Evolutionary conservation across 2,888 invertebrate species (phyloP).

Genomic region (Drosophila pegasa): DNA sequence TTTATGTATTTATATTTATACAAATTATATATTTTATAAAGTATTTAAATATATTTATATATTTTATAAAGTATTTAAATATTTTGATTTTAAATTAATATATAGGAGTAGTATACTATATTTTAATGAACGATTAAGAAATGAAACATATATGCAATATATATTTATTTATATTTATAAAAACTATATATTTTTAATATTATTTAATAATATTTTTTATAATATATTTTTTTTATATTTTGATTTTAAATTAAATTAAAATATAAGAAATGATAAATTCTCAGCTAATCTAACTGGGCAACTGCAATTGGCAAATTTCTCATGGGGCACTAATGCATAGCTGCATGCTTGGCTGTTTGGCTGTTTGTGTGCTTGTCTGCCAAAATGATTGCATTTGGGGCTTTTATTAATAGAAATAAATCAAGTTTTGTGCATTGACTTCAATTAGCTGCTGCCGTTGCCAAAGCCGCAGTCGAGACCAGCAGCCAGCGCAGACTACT

Average conservation of each 20-base stretch:
- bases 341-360: background rate
- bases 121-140: no score
- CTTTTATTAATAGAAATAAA: constrained; percentile 80
- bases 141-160: no score
- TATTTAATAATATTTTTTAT: background rate
- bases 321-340: constrained; percentile 27
- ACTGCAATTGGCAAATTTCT: constrained; percentile 27
- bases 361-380: constrained; percentile 1
- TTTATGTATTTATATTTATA: background rate
- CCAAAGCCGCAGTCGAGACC: constrained; percentile 37
- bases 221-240: background rate
- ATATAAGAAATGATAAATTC: no score
- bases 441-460: constrained; percentile 73
- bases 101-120: no score
- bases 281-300: background rate
- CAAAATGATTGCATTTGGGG: constrained; percentile 59
- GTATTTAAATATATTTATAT: no score
- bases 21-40: background rate
- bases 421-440: constrained; percentile 79
- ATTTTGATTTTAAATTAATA: background rate
- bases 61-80: no score
- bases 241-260: background rate
- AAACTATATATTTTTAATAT: no score
- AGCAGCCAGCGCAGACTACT: constrained; percentile 39
- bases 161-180: background rate